Evolutionary conservation across 2,113 vertebrate genomes (phyloP), one percentile per base, ranked within the genome.

Genomic region (Larimichthys polyactis): DNA sequence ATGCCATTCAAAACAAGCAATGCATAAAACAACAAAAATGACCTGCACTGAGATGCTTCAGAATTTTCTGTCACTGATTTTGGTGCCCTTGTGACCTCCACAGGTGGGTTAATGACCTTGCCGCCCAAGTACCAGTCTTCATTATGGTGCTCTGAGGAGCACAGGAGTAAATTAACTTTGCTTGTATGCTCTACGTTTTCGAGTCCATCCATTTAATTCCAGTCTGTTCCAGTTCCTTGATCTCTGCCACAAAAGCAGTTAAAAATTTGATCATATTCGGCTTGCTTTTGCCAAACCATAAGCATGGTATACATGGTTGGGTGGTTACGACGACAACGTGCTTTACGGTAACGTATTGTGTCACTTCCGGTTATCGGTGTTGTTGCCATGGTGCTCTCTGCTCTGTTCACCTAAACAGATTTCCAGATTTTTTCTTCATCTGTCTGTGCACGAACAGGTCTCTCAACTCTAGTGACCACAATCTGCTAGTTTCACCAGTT

Each of bases 11-110:
- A 24, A 43, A 65, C 62, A 44, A 40, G 36, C 40, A 64, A 64
- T n/a, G 62, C 62, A 64, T 15, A 27, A 24, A 46, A 48, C 63
- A 46, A 48, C 40, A 24, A 24, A 66, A 66, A 46, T 16, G 43
- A 66, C 63, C 63, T 66, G n/a, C 43, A 52, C 49, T 63, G 29
- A n/a, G 46, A 75, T 63, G 59, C 71, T 64, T 75, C 69, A 71
- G 17, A n/a, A 62, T 62, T 74, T 74, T 32, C 57, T 49, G 5
- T 62, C 14, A 16, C 44, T 22, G 71, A 74, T 22, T 27, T 36
- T 40, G 72, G 72, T 51, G 16, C 46, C 36, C 71, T 63, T 20
- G 59, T 74, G 9, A 63, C 2, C 46, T 52, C 71, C 4, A 75
- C 44, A 10, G 46, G 58, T 15, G 8, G 46, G 17, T 51, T 51